A percentile compares a stretch with the other conserved stretches of the same genome.
These are phyloP conservation scores for Sorex maritimensis DNA, from an alignment of 2,797 vertebrate species.

Conservation along the genomic window DNA sequence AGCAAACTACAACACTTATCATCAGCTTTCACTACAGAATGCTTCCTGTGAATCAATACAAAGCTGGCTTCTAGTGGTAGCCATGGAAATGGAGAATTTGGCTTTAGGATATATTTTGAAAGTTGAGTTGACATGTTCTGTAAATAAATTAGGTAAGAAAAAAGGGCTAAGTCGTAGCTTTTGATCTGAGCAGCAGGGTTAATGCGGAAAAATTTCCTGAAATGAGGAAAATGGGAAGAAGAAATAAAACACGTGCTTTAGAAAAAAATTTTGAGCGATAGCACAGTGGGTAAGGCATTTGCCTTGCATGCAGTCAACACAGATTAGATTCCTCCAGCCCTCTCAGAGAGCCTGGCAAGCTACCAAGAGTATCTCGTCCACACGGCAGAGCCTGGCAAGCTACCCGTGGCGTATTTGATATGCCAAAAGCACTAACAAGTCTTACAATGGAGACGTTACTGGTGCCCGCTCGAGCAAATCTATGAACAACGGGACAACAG, in stretches of 20 bases:
- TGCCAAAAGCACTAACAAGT: no score
- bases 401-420: no score
- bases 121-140: neutral
- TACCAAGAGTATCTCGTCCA: no score
- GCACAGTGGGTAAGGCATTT: neutral
- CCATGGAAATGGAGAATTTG: neutral
- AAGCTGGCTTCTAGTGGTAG: constrained; percentile 32
- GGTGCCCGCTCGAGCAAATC: no score
- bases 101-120: neutral
- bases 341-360: no score
- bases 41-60: neutral
- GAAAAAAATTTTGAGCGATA: constrained; percentile 9
- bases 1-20: neutral
- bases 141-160: constrained; percentile 9
- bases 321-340: no score
- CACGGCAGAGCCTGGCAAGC: no score
- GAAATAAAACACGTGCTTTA: constrained; percentile 11
- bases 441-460: no score
- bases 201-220: neutral
- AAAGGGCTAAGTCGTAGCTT: constrained; percentile 16
- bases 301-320: no score
- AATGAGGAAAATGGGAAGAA: constrained; percentile 15
- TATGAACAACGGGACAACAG: no score
- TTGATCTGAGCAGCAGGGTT: neutral
- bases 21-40: neutral